Base-by-base conservation (phyloP, 2,113 vertebrate species). In the Tetrao urogallus region DNA sequence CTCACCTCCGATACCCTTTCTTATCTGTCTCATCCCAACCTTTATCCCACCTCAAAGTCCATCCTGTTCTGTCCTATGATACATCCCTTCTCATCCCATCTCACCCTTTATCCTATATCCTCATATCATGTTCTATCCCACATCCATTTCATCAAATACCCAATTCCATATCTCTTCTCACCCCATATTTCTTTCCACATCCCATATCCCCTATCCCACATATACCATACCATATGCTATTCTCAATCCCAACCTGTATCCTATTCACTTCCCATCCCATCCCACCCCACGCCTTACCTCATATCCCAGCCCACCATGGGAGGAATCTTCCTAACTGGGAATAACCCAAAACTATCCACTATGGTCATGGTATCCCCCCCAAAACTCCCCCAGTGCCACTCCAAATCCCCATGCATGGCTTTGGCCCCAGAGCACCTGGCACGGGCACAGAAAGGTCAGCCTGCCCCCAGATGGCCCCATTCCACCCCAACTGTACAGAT, bases 251-350 rank as follows among this genome's bases (percentile, higher is more conserved):
- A 58, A 5, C 11, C 47, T 6, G 2, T 27, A 25, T 8, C 38
- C 47, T 58, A 32, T 8, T 25, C 20, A 57, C 56, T 18, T 57
- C 10, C 2, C 28, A 32, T 10, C 36, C 57, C 47, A 71, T 3
- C 30, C 24, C 50, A 6, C 5, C 6, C 18, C 22, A 24, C 4
- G 25, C 27, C 50, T 64, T 7, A 0, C 36, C 25, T 0, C 5
- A 2, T 25, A 36, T 4, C 28, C 47, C 52, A 45, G 21, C 30
- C 24, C 6, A 0, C 56, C 6, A 5, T 11, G 10, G 19, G 16
- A 14, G 5, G 12, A 27, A 7, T 40, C 25, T 11, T 6, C 14
- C 11, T 63, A 28, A 36, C 60, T 6, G 2, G 27, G 38, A 64
- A 18, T 10, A 20, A 20, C 6, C n/a, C 13, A 1, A 27, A 73